Base-by-base conservation (phyloP, 2,888 invertebrate genomes). In the Eupithecia abbreviata region DNA sequence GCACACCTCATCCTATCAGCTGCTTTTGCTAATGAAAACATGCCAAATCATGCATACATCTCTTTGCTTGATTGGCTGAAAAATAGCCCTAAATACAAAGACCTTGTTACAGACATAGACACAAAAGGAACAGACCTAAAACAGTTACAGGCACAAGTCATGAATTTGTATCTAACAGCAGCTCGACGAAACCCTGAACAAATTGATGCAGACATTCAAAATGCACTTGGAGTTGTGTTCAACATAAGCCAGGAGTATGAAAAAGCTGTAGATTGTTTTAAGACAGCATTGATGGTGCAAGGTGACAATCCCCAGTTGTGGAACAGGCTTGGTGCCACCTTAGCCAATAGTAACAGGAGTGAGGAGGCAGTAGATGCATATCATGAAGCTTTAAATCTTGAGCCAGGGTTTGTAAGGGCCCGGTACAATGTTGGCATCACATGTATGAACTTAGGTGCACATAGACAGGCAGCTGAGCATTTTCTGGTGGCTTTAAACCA, bases 331-430 rank as follows among this genome's bases (percentile, higher is more conserved):
- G 99, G 99, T 73, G 99, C 99, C 51, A 99, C 99, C 69, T 93
- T 99, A 85, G 99, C 99, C 15, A 99, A 99, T 91, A 98, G 99
- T 81, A 98, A 98, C 73, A 96, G 97, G 81, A 98, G 99, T 55
- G 99, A 99, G 86, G 98, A 99, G 94, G 99, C 99, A 5, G 98
- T 99, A 9, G 97, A 98, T 82, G 99, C 99, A 0, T 99, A 99
- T 90, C 97, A 98, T 88, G 96, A 97, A 86, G 99, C 99, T 58
- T 95, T 99, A 72, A 96, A 97, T 87, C 94, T 99, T 72, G 97
- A 98, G 79, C 99, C 99, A 7, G 99, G 99, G 3, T 99, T 98
- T 91, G 98, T 99, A 80, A 96, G 99, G 77, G 99, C 99, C 9
- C 96, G 99, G 79, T 99, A 99, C 90, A 99, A 99, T 95, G 97